Evolutionary conservation across 2,888 invertebrate species (phyloP), one percentile per base, ranked within the genome.

Genomic region (Brachyopa scutellaris): DNA sequence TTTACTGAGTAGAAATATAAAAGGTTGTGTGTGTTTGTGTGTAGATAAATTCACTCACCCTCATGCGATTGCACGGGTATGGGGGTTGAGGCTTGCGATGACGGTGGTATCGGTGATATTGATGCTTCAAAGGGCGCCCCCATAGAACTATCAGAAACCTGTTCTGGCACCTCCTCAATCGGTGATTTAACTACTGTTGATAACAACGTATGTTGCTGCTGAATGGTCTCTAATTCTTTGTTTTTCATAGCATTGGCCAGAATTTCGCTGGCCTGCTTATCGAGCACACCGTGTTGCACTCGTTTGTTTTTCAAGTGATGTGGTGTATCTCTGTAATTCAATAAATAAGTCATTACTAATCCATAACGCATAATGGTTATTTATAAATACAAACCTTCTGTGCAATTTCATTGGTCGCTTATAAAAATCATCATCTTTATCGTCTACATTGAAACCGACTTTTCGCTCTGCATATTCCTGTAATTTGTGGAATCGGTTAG

Each of bases 221-320:
- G 59, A 84, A 87, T 87, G 51, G 85, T 86, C 51, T 90, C 89
- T 61, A 89, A 87, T 42, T 86, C 86, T 80, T 85, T 84, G 62
- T 86, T 85, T 62, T 88, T 89, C 83, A 90, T 78, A 1, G 90
- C 91, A 74, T 90, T 91, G 53, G 89, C 88, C 61, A 90, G 85
- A 70, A 95, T 93, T 89, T 95, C 93, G 87, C 93, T 93, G 86
- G 94, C 93, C 87, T 95, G 94, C 90, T 94, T 95, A 88, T 95
- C 94, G 84, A 93, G 91, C 84, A 92, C 90, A 80, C 90, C 88
- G 64, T 92, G 90, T 89, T 94, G 93, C 87, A 99, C 96, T 88
- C 99, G 95, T 91, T 99, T 99, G 92, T 98, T 98, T 94, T 99
- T 99, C 89, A 98, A 93, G 91, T 99, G 99, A 93, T 99, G 99